Evolutionary conservation across 2,113 vertebrate species (phyloP).

Genomic region (Melanerpes aurifrons): DNA sequence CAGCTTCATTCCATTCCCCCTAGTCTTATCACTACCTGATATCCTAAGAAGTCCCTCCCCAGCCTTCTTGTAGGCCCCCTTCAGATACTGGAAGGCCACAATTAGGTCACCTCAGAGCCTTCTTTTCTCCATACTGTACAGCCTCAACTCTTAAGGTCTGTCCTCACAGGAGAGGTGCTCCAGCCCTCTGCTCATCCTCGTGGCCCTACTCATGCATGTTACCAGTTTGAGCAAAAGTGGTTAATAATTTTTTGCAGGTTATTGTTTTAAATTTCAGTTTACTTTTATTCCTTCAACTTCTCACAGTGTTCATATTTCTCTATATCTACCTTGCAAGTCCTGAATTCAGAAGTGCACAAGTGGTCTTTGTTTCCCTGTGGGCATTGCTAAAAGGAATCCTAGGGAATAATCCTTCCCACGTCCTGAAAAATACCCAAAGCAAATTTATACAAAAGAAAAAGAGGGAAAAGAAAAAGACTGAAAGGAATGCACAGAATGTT

Average conservation of each 20-base stretch:
- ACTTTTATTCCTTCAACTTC: not conserved
- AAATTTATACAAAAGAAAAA: not conserved
- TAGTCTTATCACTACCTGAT: too few relatives aligned
- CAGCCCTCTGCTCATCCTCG: too few relatives aligned
- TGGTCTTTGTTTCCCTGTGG: not conserved
- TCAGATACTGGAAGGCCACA: too few relatives aligned
- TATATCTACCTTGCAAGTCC: not conserved
- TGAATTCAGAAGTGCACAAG: not conserved
- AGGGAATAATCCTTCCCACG: not conserved
- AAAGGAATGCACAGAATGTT: not conserved
- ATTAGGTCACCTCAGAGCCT: too few relatives aligned
- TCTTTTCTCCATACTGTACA: too few relatives aligned
- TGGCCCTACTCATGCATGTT: not conserved
- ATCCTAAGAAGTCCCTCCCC: too few relatives aligned
- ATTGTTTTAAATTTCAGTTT: not conserved
- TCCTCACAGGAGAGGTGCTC: too few relatives aligned
- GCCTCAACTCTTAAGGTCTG: too few relatives aligned
- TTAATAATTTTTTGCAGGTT: not conserved
- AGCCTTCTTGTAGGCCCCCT: too few relatives aligned
- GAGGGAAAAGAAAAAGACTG: not conserved
- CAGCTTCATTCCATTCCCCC: too few relatives aligned
- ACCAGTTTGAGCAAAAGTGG: not conserved
- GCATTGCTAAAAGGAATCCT: not conserved
- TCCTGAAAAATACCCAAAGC: not conserved
- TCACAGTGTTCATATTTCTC: not conserved